Base-by-base conservation (phyloP, 1,140 invertebrate genomes). In the Aphelinus certus region DNA sequence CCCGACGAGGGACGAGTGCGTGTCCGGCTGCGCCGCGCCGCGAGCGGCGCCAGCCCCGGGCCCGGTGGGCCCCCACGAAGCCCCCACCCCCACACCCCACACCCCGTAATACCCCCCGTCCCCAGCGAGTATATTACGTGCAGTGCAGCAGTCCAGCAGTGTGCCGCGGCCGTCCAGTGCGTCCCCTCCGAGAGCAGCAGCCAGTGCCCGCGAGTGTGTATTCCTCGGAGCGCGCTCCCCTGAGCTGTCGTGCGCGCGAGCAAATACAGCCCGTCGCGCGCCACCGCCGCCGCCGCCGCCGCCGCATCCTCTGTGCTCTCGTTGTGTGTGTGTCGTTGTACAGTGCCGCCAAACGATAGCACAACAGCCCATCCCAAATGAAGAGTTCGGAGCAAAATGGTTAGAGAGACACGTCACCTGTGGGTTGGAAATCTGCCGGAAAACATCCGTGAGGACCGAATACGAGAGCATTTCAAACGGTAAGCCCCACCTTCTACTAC, bases 391-490 rank as follows among this genome's bases (percentile, higher is more conserved):
- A 90, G 90, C 94, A 96, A 95, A 93, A 98, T 98, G 97, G 97
- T 98, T 94, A 97, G 97, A 95, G 96, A 98, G 95, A 98, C 97
- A 93, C 96, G 97, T 92, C 97, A 99, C 92, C 94, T 98, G 91
- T 97, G 96, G 95, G 96, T 99, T 93, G 97, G 97, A 94, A 98
- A 98, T 95, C 95, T 98, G 93, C 96, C 97, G 93, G 96, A 98
- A 92, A 97, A 97, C 92, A 96, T 97, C 91, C 93, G 94, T 86
- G 95, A 97, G 91, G 95, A 97, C 88, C 92, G 94, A 88, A 95
- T 97, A 90, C 92, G 94, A 91, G 96, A 97, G 90, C 95, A 97
- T 91, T 97, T 98, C 90, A 97, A 97, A 95, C 93, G 96, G 97
- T 98, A 93, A 91, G 90, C 68, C 26, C 26, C 26, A 26, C 26